Conservation (phyloP, 2,113 vertebrate species). For the Cisticola juncidis region DNA sequence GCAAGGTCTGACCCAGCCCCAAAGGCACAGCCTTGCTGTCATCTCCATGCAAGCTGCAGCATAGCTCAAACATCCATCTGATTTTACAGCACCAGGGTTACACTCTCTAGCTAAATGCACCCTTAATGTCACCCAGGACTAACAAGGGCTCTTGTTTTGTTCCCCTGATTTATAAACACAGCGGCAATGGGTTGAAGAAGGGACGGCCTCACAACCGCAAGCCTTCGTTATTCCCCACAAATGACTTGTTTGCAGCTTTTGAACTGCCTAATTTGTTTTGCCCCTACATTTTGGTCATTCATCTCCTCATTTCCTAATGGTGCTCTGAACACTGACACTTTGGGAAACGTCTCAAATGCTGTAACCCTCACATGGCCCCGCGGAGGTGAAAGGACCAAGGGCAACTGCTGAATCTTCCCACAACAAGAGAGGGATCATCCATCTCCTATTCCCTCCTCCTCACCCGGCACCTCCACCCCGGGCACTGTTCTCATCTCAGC, state of each 20-base stretch:
- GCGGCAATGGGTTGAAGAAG: not conserved
- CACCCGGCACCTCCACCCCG: fast-evolving
- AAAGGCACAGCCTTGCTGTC: not conserved
- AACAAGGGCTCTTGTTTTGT: not conserved
- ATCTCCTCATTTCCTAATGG: constrained; percentile 56
- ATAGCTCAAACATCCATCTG: not conserved
- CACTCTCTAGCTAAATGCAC: not conserved
- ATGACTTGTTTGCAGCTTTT: constrained; percentile 12
- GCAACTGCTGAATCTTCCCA: constrained; percentile 51
- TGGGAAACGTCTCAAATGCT: constrained; percentile 39
- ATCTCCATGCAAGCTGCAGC: not conserved
- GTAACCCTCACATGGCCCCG: not conserved
- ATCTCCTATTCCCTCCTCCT: constrained; percentile 32
- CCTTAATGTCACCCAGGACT: not conserved
- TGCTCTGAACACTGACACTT: constrained; percentile 20
- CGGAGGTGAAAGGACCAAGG: constrained; percentile 25
- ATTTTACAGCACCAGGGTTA: not conserved
- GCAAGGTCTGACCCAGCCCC: not conserved
- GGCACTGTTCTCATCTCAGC: not conserved
- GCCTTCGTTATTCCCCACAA: not conserved
- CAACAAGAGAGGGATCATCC: constrained; percentile 44
- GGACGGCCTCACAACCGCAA: not conserved
- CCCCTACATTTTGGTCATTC: constrained; percentile 39
- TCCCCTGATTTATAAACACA: constrained; percentile 38
- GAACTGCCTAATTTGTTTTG: constrained; percentile 55